Conservation (phyloP, 2,113 vertebrate genomes). For the Tricholaema leucomelas region DNA sequence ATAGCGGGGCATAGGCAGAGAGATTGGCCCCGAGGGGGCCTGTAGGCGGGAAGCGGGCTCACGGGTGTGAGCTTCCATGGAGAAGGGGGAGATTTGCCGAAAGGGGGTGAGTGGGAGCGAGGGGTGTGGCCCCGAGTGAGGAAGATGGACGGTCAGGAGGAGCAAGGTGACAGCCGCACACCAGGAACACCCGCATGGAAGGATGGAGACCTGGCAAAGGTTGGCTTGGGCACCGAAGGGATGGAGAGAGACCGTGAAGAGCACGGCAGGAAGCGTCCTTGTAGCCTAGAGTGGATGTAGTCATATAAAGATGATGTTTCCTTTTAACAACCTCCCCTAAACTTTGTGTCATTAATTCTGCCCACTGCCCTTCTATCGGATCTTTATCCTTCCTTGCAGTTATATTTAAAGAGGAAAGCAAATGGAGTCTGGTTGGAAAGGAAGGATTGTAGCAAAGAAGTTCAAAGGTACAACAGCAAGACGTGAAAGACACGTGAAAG, state of each 20-base stretch:
- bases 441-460: not conserved
- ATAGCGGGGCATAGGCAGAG: not conserved
- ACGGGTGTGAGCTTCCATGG: not conserved
- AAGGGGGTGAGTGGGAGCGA: not conserved
- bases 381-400: not conserved
- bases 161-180: no score
- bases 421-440: not conserved
- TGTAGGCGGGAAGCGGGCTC: not conserved
- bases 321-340: not conserved
- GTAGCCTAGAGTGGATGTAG: not conserved
- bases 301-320: not conserved
- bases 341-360: not conserved
- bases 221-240: not conserved
- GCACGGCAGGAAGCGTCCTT: not conserved
- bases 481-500: not conserved
- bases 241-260: not conserved
- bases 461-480: not conserved
- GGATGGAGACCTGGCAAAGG: not conserved
- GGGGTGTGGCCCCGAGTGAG: not conserved
- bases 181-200: not conserved
- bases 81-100: not conserved
- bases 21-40: no score
- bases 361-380: not conserved
- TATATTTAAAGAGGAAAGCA: not conserved
- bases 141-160: no score